Conservation (phyloP, 2,113 vertebrate species). For the Xiphophorus couchianus region DNA sequence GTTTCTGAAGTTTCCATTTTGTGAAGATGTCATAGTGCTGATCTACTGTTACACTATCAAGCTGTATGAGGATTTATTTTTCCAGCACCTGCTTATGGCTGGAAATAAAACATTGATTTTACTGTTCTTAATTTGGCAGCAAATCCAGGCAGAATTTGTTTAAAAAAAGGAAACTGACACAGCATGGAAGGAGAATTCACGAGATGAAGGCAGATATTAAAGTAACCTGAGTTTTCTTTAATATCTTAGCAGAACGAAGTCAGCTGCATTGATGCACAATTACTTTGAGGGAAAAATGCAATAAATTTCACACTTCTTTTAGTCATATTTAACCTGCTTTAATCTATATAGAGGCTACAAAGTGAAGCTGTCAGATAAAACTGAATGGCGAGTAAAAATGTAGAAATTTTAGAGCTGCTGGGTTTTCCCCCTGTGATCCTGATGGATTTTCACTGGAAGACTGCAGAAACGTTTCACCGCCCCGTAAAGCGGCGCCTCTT, state of each 20-base stretch:
- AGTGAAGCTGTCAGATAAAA: neutral
- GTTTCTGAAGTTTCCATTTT: neutral
- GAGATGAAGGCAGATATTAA: too few relatives aligned
- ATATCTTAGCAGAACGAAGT: too few relatives aligned
- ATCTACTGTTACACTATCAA: neutral
- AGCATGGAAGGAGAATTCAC: too few relatives aligned
- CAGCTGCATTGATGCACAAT: neutral
- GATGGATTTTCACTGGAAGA: neutral
- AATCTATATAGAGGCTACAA: neutral
- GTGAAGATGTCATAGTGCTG: neutral
- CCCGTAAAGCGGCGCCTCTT: neutral
- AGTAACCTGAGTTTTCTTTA: too few relatives aligned
- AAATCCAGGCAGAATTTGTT: neutral
- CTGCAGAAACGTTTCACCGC: neutral
- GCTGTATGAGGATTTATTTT: neutral
- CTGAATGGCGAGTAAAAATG: neutral
- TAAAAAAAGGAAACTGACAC: too few relatives aligned
- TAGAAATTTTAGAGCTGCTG: neutral
- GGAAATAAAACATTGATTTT: neutral
- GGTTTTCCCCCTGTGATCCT: neutral
- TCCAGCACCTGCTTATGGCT: neutral
- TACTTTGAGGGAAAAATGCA: neutral
- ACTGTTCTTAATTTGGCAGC: neutral
- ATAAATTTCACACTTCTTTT: neutral
- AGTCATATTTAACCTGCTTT: neutral